phyloP scores from a whole-genome alignment of 1,140 invertebrate genomes.

The Stenopsyche tienmushanensis region DNA sequence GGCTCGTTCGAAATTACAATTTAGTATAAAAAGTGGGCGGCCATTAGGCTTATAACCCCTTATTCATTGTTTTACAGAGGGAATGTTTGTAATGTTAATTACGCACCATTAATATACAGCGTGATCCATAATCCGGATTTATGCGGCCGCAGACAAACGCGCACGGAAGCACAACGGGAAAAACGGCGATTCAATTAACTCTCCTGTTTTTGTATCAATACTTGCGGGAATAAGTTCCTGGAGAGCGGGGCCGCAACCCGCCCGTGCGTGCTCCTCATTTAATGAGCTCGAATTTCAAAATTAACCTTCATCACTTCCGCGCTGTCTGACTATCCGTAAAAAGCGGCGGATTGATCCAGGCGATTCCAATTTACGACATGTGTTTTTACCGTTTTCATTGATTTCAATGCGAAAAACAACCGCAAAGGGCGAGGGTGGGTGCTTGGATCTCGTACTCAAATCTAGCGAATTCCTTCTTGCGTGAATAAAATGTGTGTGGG shows the following conservation, averaged over 20 bases:
- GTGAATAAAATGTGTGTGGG: neutral
- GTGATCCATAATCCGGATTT: constrained; percentile 28
- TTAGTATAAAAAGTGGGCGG: constrained; percentile 13
- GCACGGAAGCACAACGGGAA: neutral
- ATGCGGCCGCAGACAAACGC: constrained; percentile 6
- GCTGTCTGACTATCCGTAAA: too few species aligned
- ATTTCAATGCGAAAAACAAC: too few species aligned
- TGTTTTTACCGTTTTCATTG: too few species aligned
- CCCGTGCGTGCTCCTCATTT: neutral
- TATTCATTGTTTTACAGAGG: constrained; percentile 27
- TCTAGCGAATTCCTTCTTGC: too few species aligned
- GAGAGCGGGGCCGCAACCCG: too few species aligned
- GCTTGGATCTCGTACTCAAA: too few species aligned
- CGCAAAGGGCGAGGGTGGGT: too few species aligned
- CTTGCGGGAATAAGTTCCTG: too few species aligned
- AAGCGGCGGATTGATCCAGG: too few species aligned
- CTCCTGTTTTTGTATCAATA: constrained; percentile 10
- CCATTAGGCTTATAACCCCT: constrained; percentile 24
- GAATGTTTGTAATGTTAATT: constrained; percentile 38
- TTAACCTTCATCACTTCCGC: too few species aligned
- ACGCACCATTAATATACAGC: constrained; percentile 32
- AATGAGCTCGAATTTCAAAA: too few species aligned
- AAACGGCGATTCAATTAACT: constrained; percentile 20
- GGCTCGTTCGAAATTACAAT: constrained; percentile 5
- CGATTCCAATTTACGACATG: too few species aligned